Evolutionary conservation across 2,888 invertebrate species (phyloP).

Genomic region (Tetranychus piercei): DNA sequence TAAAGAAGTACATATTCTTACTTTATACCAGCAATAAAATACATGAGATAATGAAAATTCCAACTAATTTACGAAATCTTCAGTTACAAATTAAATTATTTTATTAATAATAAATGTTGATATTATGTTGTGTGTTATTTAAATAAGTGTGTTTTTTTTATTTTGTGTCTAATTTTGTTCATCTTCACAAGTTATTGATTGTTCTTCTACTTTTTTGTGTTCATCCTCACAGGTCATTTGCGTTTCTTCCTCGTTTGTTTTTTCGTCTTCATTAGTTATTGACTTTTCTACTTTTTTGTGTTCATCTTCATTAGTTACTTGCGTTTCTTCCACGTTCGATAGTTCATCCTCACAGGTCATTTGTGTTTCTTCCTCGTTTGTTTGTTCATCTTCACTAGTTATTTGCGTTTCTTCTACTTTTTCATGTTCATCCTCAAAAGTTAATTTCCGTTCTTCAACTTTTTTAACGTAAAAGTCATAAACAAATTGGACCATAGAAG

Average conservation of each 20-base stretch:
- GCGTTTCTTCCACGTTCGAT: background rate
- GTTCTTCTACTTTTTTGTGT: background rate
- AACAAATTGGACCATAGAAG: conserved; percentile 84
- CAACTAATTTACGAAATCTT: too few species aligned
- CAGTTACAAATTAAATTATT: too few species aligned
- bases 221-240: background rate
- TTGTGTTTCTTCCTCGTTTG: too few species aligned
- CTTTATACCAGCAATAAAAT: too few species aligned
- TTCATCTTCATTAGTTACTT: background rate
- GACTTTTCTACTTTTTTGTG: background rate
- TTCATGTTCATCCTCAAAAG: conserved; percentile 16
- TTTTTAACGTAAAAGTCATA: conserved; percentile 71
- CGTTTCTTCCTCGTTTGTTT: background rate
- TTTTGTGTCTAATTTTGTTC: background rate
- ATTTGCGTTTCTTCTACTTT: background rate
- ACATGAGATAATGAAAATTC: too few species aligned
- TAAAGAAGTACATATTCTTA: too few species aligned
- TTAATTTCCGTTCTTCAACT: conserved; percentile 37
- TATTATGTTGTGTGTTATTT: too few species aligned
- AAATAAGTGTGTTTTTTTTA: too few species aligned
- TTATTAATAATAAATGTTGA: too few species aligned
- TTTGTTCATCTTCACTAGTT: too few species aligned
- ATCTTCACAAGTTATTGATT: background rate
- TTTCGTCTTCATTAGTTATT: background rate
- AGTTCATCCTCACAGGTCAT: background rate